Evolutionary conservation across 2,888 invertebrate genomes (phyloP), one percentile per base, ranked within the genome.

Genomic region (Agrochola circellaris): DNA sequence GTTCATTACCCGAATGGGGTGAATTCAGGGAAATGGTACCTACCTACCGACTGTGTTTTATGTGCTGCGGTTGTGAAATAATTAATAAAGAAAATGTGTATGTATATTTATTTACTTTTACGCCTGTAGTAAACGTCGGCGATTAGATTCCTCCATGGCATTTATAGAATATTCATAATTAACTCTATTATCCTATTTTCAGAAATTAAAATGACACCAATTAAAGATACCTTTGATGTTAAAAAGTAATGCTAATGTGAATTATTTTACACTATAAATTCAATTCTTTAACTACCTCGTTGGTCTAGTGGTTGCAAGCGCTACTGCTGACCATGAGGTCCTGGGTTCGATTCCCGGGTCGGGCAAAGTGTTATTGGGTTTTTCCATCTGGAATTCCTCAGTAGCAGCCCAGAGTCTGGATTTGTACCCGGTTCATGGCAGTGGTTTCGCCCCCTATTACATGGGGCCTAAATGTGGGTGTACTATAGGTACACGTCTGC

Each of bases 1-100:
- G 66, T 83, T 73, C 67, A 69, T 77, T 69, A 60, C 30, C 6
- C 13, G 26, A 58, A 62, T 67, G 26, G 61, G 30, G 62, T 48
- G 30, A 60, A 30, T 61, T 82, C 11, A 7, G 17, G 48, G 23
- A 38, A 34, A 34, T 7, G 54, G 13, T 23, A 38, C 7, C 17
- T n/a, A 8, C 7, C 17, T n/a, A 8, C 9, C 26, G n/a, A 8
- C 15, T 20, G 8, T 17, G 23, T 58, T 30, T 11, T 38, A 34
- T 38, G 45, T 34, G 8, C 2, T 66, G 54, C 3, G 15, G 38
- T 51, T 42, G n/a, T 17, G n/a, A 60, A 75, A 58, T n/a, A 34
- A 11, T 34, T 38, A 20, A 17, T 15, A 48, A n/a, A 17, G 4
- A 30, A 45, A 34, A 54, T 5, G 23, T 8, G 38, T n/a, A 45